Evolutionary conservation across 2,797 vertebrate species (phyloP), one percentile per base, ranked within the genome.

Genomic region (Phrynocephalus forsythii): DNA sequence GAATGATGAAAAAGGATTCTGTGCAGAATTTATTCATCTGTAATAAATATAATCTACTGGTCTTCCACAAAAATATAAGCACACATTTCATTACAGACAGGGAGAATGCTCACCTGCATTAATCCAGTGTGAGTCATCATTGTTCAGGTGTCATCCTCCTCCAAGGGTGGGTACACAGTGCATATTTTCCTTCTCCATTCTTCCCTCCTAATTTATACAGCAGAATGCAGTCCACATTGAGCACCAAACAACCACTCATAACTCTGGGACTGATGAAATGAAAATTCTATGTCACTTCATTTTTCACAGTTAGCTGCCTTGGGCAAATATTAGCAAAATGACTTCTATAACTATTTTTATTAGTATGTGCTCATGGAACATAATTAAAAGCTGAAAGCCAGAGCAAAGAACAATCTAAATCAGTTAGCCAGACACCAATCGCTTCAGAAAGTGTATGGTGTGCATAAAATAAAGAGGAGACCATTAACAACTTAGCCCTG

Each of bases 311-410:
- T 1, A 92, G 87, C 66, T 82, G 92, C 94, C 91, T 84, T 73
- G 50, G 91, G 93, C 91, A 87, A 90, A 89, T 93, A 93, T 92
- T 94, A 94, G 88, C 86, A 89, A 94, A 95, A 94, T 92, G 90
- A 91, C 89, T 93, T 93, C 85, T 66, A 82, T 92, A 95, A 92
- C 89, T 93, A 3, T 88, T 94, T 94, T 91, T 93, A 95, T 93
- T 94, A 94, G 92, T 5, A 3, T 90, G 86, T 92, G 91, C 92
- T 88, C 86, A 72, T 56, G 93, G 91, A 91, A 88, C 88, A 91
- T 92, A 91, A 93, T 95, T 93, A 95, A 95, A 92, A 94, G 86
- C 90, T 93, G 90, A 92, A 93, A 83, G 44, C 56, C 48, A 83
- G 89, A 44, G 91, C 94, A 91, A 79, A 60, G 87, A 88, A 82